Evolutionary conservation across 2,888 invertebrate genomes (phyloP).

Genomic region (Eupeodes latifasciatus): DNA sequence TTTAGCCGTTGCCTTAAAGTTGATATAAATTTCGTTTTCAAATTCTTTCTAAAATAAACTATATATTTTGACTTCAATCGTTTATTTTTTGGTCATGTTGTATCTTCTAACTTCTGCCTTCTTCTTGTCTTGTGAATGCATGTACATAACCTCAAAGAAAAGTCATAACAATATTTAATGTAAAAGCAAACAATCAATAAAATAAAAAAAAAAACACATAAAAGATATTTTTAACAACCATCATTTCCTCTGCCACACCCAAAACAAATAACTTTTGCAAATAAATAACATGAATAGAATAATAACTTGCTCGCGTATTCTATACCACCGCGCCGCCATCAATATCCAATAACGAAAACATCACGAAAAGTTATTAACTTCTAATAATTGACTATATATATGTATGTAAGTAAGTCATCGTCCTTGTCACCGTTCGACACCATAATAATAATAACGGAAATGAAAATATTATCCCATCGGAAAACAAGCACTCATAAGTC

Average conservation of each 20-base stretch:
- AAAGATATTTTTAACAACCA: slow-evolving; percentile 50
- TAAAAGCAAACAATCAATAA: slow-evolving; percentile 37
- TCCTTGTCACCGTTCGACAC: slow-evolving; percentile 50
- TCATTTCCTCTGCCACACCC: slow-evolving; percentile 64
- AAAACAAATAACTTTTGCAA: slow-evolving; percentile 62
- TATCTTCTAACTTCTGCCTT: too few relatives aligned
- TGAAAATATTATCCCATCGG: slow-evolving; percentile 51
- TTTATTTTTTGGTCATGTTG: too few relatives aligned
- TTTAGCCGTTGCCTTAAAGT: too few relatives aligned
- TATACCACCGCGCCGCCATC: too few relatives aligned
- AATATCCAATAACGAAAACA: slow-evolving; percentile 51
- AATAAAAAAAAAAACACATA: slow-evolving; percentile 21
- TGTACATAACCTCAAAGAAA: too few relatives aligned
- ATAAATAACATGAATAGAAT: slow-evolving; percentile 44
- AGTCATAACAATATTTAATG: background rate
- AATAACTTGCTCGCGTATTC: slow-evolving; percentile 9
- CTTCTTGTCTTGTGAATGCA: too few relatives aligned
- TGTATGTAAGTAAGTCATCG: background rate
- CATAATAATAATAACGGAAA: slow-evolving; percentile 56
- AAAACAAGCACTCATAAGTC: slow-evolving; percentile 8
- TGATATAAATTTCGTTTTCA: too few relatives aligned
- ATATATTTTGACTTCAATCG: too few relatives aligned
- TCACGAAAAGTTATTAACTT: slow-evolving; percentile 75
- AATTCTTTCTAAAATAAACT: too few relatives aligned
- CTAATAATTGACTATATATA: slow-evolving; percentile 56